Evolutionary conservation across 2,888 invertebrate genomes (phyloP), one percentile per base, ranked within the genome.

Genomic region (Priapulus caudatus): DNA sequence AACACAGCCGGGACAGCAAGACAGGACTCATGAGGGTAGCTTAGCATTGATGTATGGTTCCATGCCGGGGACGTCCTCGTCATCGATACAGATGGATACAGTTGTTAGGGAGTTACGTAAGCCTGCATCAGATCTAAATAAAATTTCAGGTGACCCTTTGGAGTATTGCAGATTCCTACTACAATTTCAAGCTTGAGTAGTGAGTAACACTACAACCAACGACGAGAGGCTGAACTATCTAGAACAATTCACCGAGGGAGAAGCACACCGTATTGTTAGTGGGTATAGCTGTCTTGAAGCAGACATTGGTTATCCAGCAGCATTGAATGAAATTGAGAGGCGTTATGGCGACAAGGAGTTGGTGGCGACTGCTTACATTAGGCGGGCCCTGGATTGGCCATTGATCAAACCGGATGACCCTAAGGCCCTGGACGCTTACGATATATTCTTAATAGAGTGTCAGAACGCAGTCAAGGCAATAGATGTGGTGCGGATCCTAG

Each of bases 371-470:
- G 52, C 54, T 5, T 54, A 20, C 24, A 52, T 54, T 16, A 52
- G 48, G 16, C 33, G 20, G 23, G 54, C 54, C 16, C 16, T 54
- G 20, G 43, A 45, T 20, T 53, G 53, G 53, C 51, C 50, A 10
- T n/a, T 4, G n/a, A 46, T 53, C 33, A 53, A 51, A 45, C 20
- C 53, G 15, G 51, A 51, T 21, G 43, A 47, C 20, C 21, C 53
- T 1, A 50, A 51, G 43, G 33, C 23, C 10, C 43, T 52, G 45
- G 51, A 58, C 43, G 54, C 52, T n/a, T 55, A 51, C 19, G 18
- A 54, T 4, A 53, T 56, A 5, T 53, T 55, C 20, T 45, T 58
- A 1, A 45, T 43, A 2, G 56, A 54, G 24, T 54, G 56, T 51
- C 44, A 50, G 19, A 53, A 52, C 20, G 54, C 56, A 4, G 51